Base-by-base conservation (phyloP, 1,140 invertebrate species). In the Zaprionus vittiger region DNA sequence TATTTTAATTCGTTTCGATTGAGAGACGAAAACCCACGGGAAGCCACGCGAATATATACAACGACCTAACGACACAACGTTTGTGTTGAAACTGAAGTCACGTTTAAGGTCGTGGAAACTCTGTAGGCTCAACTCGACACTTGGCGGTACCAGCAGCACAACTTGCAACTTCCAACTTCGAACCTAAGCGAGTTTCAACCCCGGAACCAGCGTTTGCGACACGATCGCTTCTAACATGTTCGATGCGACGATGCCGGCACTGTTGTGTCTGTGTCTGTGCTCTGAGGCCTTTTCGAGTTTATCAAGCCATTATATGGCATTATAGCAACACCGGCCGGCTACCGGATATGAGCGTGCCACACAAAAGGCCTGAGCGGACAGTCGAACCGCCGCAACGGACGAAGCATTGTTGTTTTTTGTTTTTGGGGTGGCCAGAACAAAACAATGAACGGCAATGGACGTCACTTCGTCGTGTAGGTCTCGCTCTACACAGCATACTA, bases 281-380 rank as follows among this genome's bases (percentile, higher is more conserved):
- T 14, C 37, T 14, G 20, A 12, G 38, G 44, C 59, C 68, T 67
- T 47, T 66, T 61, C 22, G 54, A 28, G 26, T 61, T 67, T 87
- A 83, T 80, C 77, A 83, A 80, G 77, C 61, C 81, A 83, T 78
- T 75, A 83, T 77, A 74, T 87, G 63, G 68, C 68, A 80, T 60
- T 80, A 75, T 37, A 74, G 47, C 49, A 26, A 68, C 47, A 68
- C 75, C 70, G 71, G 72, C 66, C 72, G 77, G 72, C 68, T 89
- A 84, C 81, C 84, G 85, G 81, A 90, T 89, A 89, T 87, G 79
- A 72, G 65, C 78, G 75, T 79, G 81, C 80, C 81, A 79, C 85
- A 77, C 57, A 89, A 87, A 87, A 87, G 85, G 81, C 79, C 56
- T 66, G 78, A 55, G 49, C 59, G 12, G 65, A 61, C 72, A 61